phyloP scores from a whole-genome alignment of 2,797 vertebrate genomes.

The Pseudotriccus pelzelni region DNA sequence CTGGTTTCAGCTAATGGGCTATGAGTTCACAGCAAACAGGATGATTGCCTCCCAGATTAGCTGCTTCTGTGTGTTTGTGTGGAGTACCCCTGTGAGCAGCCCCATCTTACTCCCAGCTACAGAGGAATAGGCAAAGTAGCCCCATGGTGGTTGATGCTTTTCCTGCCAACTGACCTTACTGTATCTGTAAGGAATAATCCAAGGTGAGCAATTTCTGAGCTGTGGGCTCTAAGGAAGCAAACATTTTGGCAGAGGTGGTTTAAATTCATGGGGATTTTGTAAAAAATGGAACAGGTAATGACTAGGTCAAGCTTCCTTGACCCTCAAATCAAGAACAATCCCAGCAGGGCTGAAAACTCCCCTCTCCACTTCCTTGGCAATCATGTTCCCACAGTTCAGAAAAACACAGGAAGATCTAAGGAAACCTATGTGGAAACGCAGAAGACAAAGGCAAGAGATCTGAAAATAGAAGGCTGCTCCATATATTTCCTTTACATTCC shows the following conservation, averaged over 20 bases:
- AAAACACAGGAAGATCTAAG: conserved; percentile 77
- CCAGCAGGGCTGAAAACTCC: conserved; percentile 54
- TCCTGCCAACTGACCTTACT: background rate
- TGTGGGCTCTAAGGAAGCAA: conserved; percentile 14
- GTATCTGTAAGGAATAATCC: background rate
- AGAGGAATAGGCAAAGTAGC: background rate
- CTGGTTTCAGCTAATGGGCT: background rate
- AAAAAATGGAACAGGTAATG: conserved; percentile 59
- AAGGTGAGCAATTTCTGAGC: background rate
- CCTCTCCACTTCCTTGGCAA: conserved; percentile 69
- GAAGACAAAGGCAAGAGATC: conserved; percentile 62
- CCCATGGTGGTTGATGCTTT: background rate
- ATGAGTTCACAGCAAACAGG: background rate
- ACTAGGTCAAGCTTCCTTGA: conserved; percentile 72
- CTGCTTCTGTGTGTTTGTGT: background rate
- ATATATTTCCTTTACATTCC: conserved; percentile 73
- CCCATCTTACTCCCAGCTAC: background rate
- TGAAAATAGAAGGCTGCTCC: conserved; percentile 68
- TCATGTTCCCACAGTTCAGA: conserved; percentile 73
- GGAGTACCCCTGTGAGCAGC: background rate
- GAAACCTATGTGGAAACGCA: conserved; percentile 71
- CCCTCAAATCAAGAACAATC: conserved; percentile 72
- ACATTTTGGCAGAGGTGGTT: background rate
- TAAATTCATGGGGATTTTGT: background rate
- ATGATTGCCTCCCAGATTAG: background rate